Base-by-base conservation (phyloP, 1,140 invertebrate species). In the Melitaea cinxia region DNA sequence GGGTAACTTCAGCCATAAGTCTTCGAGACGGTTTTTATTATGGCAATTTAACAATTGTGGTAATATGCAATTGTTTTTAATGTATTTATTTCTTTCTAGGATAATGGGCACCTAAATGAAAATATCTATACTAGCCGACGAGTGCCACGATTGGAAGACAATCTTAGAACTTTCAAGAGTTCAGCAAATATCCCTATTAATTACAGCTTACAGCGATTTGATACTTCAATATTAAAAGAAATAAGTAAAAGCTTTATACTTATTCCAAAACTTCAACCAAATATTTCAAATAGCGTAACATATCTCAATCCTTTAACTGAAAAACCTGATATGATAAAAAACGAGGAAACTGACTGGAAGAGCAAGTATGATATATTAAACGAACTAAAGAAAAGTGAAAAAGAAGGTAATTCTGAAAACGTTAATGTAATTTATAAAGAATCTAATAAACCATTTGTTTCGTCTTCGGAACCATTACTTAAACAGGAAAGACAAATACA, bases 301-400 rank as follows among this genome's bases (percentile, higher is more conserved):
- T 42, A 26, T 49, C 10, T n/a, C 39, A 37, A 65, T 19, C 47
- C 26, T 26, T 14, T 49, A n/a, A 50, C 14, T 15, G 50, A 61
- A 52, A 67, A 57, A 42, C 68, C 70, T 50, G 65, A 80, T 67
- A n/a, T n/a, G n/a, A n/a, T n/a, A n/a, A n/a, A n/a, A n/a, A n/a
- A n/a, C n/a, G n/a, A n/a, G n/a, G n/a, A n/a, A n/a, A 53, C 49
- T 10, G 83, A 90, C 67, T 89, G 88, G 88, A 89, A 77, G 69
- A 83, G 69, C 58, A 90, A 90, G 80, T 90, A 90, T 64, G 76
- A 83, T 62, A 90, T 90, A 59, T 76, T 90, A 65, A 71, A 84
- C 45, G 65, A 83, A 72, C 64, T 90, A 21, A 89, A 88, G 61
- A 73, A 78, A 68, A 63, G 72, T 26, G 82, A 88, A 59, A 85